phyloP scores from a whole-genome alignment of 1,140 invertebrate species.

The Drosophila tsacasi region DNA sequence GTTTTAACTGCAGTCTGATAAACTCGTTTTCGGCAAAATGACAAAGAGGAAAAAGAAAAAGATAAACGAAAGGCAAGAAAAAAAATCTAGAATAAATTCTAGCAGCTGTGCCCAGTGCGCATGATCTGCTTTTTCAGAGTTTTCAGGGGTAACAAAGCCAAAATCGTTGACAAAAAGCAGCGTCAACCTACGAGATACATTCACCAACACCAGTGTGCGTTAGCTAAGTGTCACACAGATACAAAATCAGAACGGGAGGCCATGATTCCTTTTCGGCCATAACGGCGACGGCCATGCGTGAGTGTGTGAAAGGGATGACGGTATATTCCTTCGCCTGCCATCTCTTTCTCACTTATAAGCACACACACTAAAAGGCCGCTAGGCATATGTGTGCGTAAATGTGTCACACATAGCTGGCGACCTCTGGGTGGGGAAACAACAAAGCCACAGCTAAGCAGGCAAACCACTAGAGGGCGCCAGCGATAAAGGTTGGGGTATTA shows the following conservation, averaged over 20 bases:
- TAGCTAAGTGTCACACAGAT: conserved; percentile 23
- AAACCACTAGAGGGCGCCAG: conserved; percentile 45
- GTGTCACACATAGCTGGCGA: conserved; percentile 21
- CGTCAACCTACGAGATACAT: conserved; percentile 37
- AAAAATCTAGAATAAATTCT: conserved; percentile 13
- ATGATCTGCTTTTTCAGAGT: conserved; percentile 20
- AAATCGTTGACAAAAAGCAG: conserved; percentile 23
- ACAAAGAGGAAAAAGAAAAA: neutral
- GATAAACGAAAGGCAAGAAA: neutral
- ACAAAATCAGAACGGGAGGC: conserved; percentile 23
- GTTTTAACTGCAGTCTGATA: conserved; percentile 71
- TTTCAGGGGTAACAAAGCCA: conserved; percentile 33
- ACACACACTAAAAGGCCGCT: neutral
- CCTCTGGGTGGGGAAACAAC: conserved; percentile 19
- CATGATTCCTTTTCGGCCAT: conserved; percentile 40
- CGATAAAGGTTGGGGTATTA: conserved; percentile 36
- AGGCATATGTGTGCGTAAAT: conserved; percentile 47
- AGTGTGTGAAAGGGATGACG: conserved; percentile 16
- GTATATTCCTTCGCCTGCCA: no score
- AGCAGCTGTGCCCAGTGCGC: conserved; percentile 51
- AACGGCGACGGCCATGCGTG: conserved; percentile 24
- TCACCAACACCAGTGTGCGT: conserved; percentile 6
- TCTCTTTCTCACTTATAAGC: conserved; percentile 12
- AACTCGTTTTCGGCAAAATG: conserved; percentile 32
- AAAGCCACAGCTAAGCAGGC: conserved; percentile 15